Base-by-base conservation (phyloP, 1,140 invertebrate genomes). In the Cotesia chilonis region DNA sequence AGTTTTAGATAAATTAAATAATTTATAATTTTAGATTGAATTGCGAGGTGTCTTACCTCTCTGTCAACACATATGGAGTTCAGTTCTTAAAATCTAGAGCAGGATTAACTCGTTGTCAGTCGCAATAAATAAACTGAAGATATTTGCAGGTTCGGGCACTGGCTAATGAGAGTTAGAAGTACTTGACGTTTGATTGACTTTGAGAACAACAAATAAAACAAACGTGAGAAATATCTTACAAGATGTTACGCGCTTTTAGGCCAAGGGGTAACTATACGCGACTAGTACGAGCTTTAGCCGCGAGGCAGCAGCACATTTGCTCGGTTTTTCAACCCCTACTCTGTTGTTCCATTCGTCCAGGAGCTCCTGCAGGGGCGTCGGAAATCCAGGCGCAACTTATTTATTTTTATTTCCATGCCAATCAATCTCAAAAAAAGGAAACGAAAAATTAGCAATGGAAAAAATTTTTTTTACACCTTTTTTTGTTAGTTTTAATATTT, bases 191-290 rank as follows among this genome's bases (percentile, higher is more conserved):
- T 14, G 5, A n/a, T n/a, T 14, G 3, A 55, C 5, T 14, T 55
- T 4, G 17, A 17, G 10, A 59, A 20, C 28, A 28, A 59, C 1
- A 59, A 59, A 3, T 55, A 70, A 65, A 65, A 66, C 52, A 66
- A 73, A 57, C 51, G 10, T 69, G 52, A 65, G 67, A 64, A 68
- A 70, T 55, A 59, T 63, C 47, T 72, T 69, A 68, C 72, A 68
- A 76, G 75, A 72, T 76, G 73, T 77, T 77, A 74, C 68, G 74
- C 60, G 79, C 69, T 81, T 82, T 84, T 83, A 72, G 76, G 75
- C 76, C 76, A 78, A 77, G 78, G 78, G 74, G 72, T 76, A 76
- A 82, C 80, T 83, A 78, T 69, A 78, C 75, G 68, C 52, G 47
- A 47, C 35, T 80, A 83, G 79, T 84, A 79, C 83, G 71, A 70